These are phyloP conservation scores for Drosophila meridiana DNA, from an alignment of 2,888 invertebrate genomes.

Conservation along the genomic window DNA sequence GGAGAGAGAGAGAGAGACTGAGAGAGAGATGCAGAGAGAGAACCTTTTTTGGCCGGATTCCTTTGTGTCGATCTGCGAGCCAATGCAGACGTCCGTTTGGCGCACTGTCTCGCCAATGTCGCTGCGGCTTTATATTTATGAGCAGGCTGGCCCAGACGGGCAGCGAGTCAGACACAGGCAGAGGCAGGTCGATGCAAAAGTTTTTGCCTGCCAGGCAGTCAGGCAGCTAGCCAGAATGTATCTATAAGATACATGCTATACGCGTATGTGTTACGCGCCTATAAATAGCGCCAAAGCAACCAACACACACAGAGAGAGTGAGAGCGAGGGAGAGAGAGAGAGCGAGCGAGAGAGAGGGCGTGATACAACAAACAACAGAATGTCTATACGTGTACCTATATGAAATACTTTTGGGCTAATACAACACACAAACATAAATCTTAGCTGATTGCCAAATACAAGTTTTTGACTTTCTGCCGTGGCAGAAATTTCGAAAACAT, in stretches of 20 bases:
- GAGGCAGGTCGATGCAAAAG: constrained; percentile 65
- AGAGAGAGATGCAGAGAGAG: constrained; percentile 7
- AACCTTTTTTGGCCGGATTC: constrained; percentile 52
- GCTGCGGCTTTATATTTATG: constrained; percentile 65
- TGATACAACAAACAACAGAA: constrained; percentile 17
- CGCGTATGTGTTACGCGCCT: constrained; percentile 72
- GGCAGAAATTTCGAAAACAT: constrained; percentile 7
- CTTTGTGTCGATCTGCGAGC: constrained; percentile 58
- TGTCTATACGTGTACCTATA: constrained; percentile 37
- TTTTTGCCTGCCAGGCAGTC: constrained; percentile 50
- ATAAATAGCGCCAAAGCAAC: constrained; percentile 71
- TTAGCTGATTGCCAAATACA: constrained; percentile 56
- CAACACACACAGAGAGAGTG: not conserved
- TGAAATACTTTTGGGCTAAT: constrained; percentile 58
- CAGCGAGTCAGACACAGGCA: not conserved
- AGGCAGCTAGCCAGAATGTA: constrained; percentile 57
- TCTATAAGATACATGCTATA: constrained; percentile 68
- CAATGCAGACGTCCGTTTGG: constrained; percentile 51
- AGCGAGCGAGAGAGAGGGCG: not conserved
- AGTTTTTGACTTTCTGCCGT: constrained; percentile 38
- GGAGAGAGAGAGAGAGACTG: not conserved
- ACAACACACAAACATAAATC: constrained; percentile 68
- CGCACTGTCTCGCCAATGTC: constrained; percentile 71
- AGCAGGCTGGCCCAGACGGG: constrained; percentile 63
- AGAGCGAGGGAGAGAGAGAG: constrained; percentile 4